Conservation (phyloP, 1,140 invertebrate genomes). For the Hylaeus volcanicus region DNA sequence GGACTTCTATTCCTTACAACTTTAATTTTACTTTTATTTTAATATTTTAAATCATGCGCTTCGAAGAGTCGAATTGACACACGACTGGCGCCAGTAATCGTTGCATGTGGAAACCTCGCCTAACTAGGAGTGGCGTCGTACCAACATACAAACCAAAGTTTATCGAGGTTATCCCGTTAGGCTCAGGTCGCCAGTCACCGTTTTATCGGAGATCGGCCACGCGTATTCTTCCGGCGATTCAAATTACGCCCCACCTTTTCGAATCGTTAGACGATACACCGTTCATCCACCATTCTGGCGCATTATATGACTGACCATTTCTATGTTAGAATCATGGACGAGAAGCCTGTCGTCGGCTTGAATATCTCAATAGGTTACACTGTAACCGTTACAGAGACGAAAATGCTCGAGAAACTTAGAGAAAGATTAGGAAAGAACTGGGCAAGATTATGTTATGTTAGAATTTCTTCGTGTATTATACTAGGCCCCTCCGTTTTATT, state of each 20-base stretch:
- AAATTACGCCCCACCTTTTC: constrained; percentile 31
- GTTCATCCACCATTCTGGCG: neutral
- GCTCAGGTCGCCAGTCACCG: constrained; percentile 11
- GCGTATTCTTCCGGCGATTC: constrained; percentile 31
- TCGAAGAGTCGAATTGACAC: too few species aligned
- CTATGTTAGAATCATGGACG: neutral
- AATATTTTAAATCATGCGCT: too few species aligned
- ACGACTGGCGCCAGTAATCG: too few species aligned
- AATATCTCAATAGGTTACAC: neutral
- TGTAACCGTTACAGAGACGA: too few species aligned
- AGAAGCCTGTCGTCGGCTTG: neutral
- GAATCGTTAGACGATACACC: neutral
- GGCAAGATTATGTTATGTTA: too few species aligned
- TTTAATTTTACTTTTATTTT: too few species aligned
- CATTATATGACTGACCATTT: neutral
- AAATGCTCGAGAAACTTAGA: too few species aligned
- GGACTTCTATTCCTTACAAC: too few species aligned
- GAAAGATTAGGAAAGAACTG: too few species aligned
- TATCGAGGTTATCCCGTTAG: constrained; percentile 62
- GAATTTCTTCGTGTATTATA: too few species aligned
- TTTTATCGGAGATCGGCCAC: constrained; percentile 41
- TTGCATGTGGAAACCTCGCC: too few species aligned
- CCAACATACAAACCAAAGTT: constrained; percentile 44
- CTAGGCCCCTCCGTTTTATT: too few species aligned
- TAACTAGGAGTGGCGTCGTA: constrained; percentile 53